Evolutionary conservation across 2,113 vertebrate genomes (phyloP).

Genomic region (Pycnonotus jocosus): DNA sequence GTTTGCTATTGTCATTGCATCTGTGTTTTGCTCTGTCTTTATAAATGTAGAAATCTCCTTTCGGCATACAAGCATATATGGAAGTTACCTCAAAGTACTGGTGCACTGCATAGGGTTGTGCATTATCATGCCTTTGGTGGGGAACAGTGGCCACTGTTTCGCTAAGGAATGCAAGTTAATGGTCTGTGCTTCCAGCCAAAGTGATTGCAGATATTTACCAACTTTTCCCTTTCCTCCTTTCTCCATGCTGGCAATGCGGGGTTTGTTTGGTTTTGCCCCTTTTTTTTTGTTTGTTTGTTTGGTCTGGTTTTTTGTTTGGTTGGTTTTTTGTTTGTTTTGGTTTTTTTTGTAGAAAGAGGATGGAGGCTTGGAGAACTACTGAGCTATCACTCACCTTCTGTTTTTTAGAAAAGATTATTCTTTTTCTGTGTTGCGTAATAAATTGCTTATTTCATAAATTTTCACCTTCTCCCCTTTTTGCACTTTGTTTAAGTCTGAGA

Average conservation of each 20-base stretch:
- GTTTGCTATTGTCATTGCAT: neutral
- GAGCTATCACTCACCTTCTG: neutral
- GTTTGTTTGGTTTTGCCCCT: neutral
- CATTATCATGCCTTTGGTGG: neutral
- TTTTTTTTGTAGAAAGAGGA: neutral
- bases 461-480: neutral
- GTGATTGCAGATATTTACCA: neutral
- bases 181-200: neutral
- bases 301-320: too few species aligned
- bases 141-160: neutral
- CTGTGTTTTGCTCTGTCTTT: neutral
- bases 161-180: neutral
- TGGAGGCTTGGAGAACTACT: neutral
- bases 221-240: neutral
- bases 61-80: neutral
- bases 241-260: neutral
- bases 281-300: too few species aligned
- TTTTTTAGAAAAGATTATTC: neutral
- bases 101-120: neutral
- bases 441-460: neutral
- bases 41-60: neutral
- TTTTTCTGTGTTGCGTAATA: neutral
- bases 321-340: too few species aligned
- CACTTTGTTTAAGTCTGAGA: fast-evolving
- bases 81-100: neutral